Base-by-base conservation (phyloP, 2,113 vertebrate genomes). In the Apteryx owenii region DNA sequence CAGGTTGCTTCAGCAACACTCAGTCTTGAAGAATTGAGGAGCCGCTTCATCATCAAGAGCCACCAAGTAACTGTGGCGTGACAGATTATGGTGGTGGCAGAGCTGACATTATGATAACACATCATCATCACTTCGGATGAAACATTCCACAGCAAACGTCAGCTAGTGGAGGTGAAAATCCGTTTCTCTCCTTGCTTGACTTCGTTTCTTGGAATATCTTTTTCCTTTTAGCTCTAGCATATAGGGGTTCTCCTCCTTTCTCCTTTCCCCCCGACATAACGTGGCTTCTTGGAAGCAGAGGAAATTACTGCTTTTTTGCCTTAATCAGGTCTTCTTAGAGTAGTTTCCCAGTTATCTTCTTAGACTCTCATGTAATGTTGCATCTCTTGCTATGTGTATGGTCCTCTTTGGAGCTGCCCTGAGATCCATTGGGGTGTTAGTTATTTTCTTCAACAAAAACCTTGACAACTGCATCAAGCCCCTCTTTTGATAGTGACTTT, bases 101-200 rank as follows among this genome's bases (percentile, higher is more conserved):
- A 95, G 44, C 66, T 96, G 89, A 89, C 75, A 33, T 89, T 95
- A 77, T 89, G 73, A 16, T 12, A 72, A 88, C 77, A 42, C 61
- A 33, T 76, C 15, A 0, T 79, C 91, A 60, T 84, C 31, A 11
- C 62, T 87, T 93, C 10, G 31, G 53, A 73, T 54, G 60, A 77
- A 87, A 83, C 4, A 2, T 88, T 73, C 71, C 44, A 36, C 68
- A 73, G 68, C 60, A 76, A 78, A 75, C 62, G 77, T 83, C 42
- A 78, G 44, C 40, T 54, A 36, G 53, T 38, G 38, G 26, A 81
- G 82, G 46, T 78, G 64, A 85, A 90, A 91, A 81, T 75, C 75
- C 31, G 18, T 50, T 83, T 93, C 0, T 2, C 10, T 95, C 65
- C 61, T 56, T 71, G 22, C 81, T 90, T 5, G 2, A 26, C 25